Percentiles rank a stretch among this genome's conserved stretches.
phyloP scores from a whole-genome alignment of 2,888 invertebrate species.

The Cosmopolites sordidus region DNA sequence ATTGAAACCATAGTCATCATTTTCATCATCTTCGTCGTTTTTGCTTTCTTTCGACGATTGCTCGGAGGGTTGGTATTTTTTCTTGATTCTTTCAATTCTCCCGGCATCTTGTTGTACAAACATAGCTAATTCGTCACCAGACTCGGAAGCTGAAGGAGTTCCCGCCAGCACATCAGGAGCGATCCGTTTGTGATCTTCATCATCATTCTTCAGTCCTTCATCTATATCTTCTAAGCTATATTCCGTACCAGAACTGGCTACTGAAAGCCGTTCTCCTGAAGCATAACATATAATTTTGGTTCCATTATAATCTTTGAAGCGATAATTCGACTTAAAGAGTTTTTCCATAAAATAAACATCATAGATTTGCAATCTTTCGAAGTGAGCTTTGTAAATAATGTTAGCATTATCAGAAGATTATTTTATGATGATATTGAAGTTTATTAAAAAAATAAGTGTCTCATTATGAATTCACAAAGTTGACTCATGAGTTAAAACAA shows the following conservation, averaged over 20 bases:
- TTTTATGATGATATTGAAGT: too few relatives aligned
- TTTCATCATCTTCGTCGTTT: constrained; percentile 67
- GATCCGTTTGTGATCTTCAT: constrained; percentile 51
- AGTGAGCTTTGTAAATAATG: too few relatives aligned
- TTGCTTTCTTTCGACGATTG: constrained; percentile 30
- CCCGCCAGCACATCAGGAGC: constrained; percentile 79
- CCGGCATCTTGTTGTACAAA: constrained; percentile 83
- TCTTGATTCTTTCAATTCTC: constrained; percentile 75
- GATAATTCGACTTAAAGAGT: too few relatives aligned
- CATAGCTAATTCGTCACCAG: constrained; percentile 71
- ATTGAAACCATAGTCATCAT: constrained; percentile 87
- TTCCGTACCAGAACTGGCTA: constrained; percentile 62
- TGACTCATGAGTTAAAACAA: too few relatives aligned
- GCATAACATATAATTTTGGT: too few relatives aligned
- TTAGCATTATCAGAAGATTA: too few relatives aligned
- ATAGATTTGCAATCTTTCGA: too few relatives aligned
- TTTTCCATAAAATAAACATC: too few relatives aligned
- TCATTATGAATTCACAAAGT: too few relatives aligned
- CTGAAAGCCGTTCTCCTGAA: constrained; percentile 29
- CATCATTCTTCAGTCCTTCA: constrained; percentile 54
- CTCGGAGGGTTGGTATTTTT: constrained; percentile 49
- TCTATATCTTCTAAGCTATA: constrained; percentile 65
- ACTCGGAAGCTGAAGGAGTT: constrained; percentile 55
- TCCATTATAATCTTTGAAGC: too few relatives aligned
- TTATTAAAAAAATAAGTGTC: too few relatives aligned